Percentiles rank a stretch among this genome's conserved stretches.
Evolutionary conservation across 2,797 vertebrate species (phyloP).

Genomic region (Sebastes aleutianus): DNA sequence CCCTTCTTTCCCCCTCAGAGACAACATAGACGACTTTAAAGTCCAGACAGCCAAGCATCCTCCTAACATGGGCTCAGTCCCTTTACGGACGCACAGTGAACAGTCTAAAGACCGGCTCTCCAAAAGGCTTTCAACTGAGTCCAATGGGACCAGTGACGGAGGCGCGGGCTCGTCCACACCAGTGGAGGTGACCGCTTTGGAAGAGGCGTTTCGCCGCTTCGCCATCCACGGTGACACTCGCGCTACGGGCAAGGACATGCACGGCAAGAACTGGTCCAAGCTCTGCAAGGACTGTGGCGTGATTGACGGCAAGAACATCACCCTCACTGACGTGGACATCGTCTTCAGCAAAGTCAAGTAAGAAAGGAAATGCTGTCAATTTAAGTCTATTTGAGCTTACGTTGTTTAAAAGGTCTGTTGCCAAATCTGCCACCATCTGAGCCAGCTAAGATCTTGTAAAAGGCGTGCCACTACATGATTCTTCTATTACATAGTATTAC

Average conservation of each 20-base stretch:
- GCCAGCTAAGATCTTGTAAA: background rate
- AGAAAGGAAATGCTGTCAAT: conserved; percentile 48
- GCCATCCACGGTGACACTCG: conserved; percentile 94
- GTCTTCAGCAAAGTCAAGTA: conserved; percentile 99
- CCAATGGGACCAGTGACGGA: conserved; percentile 88
- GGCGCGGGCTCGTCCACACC: conserved; percentile 76
- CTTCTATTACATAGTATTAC: background rate
- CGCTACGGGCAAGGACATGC: conserved; percentile 92
- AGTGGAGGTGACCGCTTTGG: conserved; percentile 88
- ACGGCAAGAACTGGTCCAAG: conserved; percentile 98
- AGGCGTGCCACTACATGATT: conserved; percentile 4
- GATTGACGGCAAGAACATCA: conserved; percentile 92
- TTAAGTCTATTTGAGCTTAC: background rate
- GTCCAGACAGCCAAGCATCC: conserved; percentile 85
- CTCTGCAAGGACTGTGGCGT: conserved; percentile 94
- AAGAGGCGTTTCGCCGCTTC: conserved; percentile 93
- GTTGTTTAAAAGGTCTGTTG: background rate
- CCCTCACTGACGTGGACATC: conserved; percentile 95
- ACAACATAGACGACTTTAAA: conserved; percentile 88
- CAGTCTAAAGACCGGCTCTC: conserved; percentile 83
- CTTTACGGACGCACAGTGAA: conserved; percentile 85
- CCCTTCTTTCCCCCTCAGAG: conserved; percentile 67
- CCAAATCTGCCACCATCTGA: background rate
- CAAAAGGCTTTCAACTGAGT: conserved; percentile 88
- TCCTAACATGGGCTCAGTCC: conserved; percentile 74